These are phyloP conservation scores for Scolopax rusticola DNA, from an alignment of 2,797 vertebrate genomes.

Conservation along the genomic window DNA sequence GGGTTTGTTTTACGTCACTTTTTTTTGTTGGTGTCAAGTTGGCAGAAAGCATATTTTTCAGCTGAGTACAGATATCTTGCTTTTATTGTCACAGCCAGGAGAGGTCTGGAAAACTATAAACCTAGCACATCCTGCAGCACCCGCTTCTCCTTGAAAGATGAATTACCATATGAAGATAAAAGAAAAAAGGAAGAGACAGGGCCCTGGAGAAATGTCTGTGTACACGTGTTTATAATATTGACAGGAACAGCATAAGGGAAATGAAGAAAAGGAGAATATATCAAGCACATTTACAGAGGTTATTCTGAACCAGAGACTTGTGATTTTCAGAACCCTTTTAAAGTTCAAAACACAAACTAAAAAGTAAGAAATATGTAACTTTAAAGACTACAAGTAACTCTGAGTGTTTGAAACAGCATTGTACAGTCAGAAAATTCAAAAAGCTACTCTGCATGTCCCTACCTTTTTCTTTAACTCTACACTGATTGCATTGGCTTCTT, in stretches of 20 bases:
- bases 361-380: background rate
- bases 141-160: background rate
- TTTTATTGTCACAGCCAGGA: background rate
- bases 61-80: background rate
- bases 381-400: background rate
- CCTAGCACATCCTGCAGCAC: background rate
- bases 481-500: conserved; percentile 98
- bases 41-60: background rate
- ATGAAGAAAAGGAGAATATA: background rate
- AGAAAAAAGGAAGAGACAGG: background rate
- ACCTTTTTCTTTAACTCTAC: conserved; percentile 99
- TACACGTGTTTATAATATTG: background rate
- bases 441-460: background rate
- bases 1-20: accelerated
- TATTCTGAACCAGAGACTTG: background rate
- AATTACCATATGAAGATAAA: background rate
- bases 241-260: background rate
- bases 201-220: background rate
- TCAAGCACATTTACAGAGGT: background rate
- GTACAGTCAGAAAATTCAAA: background rate
- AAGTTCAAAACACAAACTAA: background rate
- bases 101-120: background rate
- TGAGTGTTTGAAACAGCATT: background rate
- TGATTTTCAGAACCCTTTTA: background rate
- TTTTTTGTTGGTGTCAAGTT: background rate